Evolutionary conservation across 2,888 invertebrate genomes (phyloP).

Genomic region (Amblyteles armatorius): DNA sequence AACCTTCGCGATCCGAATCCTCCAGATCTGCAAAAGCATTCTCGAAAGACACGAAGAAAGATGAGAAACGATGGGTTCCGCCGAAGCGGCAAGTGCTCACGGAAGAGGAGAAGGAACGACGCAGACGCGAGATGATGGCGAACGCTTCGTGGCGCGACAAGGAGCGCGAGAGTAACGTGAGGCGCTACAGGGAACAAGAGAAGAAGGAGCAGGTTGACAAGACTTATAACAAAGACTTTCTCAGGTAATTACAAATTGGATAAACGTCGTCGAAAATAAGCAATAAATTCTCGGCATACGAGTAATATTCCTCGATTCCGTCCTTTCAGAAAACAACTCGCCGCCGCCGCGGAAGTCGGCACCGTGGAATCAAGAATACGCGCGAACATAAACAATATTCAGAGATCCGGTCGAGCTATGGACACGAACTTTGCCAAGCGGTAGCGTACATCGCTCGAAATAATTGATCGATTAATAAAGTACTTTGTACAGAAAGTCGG

Average conservation of each 20-base stretch:
- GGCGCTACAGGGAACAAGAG: constrained; percentile 87
- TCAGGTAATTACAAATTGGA: constrained; percentile 77
- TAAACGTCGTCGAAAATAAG: neutral
- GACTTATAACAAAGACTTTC: constrained; percentile 85
- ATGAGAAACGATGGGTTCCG: constrained; percentile 76
- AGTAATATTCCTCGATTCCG: constrained; percentile 47
- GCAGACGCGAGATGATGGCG: constrained; percentile 92
- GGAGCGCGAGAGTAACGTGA: constrained; percentile 88
- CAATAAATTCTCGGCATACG: neutral
- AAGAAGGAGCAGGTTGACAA: constrained; percentile 85
- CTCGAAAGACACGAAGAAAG: constrained; percentile 69
- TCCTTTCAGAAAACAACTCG: constrained; percentile 87
- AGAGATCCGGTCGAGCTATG: constrained; percentile 92
- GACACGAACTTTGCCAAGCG: constrained; percentile 93
- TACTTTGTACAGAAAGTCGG: constrained; percentile 4
- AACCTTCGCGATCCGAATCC: constrained; percentile 59
- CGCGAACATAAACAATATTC: constrained; percentile 95
- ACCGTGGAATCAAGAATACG: constrained; percentile 94
- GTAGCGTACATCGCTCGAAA: constrained; percentile 77
- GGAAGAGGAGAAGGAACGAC: constrained; percentile 89
- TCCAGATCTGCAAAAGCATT: constrained; percentile 38
- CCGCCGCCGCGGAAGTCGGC: constrained; percentile 88
- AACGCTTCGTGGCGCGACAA: constrained; percentile 91
- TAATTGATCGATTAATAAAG: constrained; percentile 3
- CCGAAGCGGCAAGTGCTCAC: constrained; percentile 84